Evolutionary conservation across 1,140 invertebrate species (phyloP).

Genomic region (Cotesia typhae): DNA sequence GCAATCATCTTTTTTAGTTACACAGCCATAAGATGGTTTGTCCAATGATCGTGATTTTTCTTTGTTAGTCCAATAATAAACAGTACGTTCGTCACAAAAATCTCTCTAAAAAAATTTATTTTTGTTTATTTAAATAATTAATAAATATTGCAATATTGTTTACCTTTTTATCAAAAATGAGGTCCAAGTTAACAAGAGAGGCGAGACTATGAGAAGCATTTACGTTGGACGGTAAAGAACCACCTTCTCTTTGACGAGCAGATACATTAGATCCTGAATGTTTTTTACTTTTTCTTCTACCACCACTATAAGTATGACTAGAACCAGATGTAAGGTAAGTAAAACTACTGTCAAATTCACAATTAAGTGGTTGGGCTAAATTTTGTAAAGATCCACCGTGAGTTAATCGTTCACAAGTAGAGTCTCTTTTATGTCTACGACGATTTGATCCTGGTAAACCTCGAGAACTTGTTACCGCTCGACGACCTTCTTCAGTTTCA

Average conservation of each 20-base stretch:
- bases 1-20: slow-evolving; percentile 55
- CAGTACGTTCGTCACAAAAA: slow-evolving; percentile 54
- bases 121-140: slow-evolving; percentile 30
- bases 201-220: slow-evolving; percentile 65
- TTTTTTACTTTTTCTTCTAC: slow-evolving; percentile 57
- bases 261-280: slow-evolving; percentile 65
- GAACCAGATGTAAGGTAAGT: slow-evolving; percentile 57
- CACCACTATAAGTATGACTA: slow-evolving; percentile 57
- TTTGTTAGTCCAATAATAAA: slow-evolving; percentile 61
- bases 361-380: slow-evolving; percentile 62
- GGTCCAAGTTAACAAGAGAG: slow-evolving; percentile 59
- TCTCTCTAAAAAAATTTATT: slow-evolving; percentile 44
- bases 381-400: slow-evolving; percentile 71
- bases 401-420: slow-evolving; percentile 66
- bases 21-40: slow-evolving; percentile 53
- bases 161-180: slow-evolving; percentile 63
- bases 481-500: slow-evolving; percentile 63
- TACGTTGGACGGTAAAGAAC: slow-evolving; percentile 71
- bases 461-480: slow-evolving; percentile 55
- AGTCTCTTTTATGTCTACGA: slow-evolving; percentile 62
- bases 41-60: slow-evolving; percentile 61
- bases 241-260: slow-evolving; percentile 73
- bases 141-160: slow-evolving; percentile 15
- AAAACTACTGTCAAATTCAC: slow-evolving; percentile 60
- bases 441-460: slow-evolving; percentile 59